Conservation (phyloP, 2,113 vertebrate species). For the Casuarius casuarius region DNA sequence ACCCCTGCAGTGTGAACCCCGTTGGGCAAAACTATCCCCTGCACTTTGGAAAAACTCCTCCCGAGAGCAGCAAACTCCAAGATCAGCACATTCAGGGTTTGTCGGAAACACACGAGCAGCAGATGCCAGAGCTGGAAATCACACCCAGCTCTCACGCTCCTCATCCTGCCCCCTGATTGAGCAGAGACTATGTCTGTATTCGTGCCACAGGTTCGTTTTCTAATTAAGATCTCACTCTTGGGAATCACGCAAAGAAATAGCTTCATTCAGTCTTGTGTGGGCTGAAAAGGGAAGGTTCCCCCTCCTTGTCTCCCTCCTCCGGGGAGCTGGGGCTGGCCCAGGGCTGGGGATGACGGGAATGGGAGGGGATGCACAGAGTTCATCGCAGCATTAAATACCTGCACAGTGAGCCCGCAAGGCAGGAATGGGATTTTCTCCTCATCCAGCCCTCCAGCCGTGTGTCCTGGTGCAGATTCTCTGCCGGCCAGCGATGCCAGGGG, state of each 20-base stretch:
- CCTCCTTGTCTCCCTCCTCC: neutral
- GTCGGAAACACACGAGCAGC: neutral
- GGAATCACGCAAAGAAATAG: neutral
- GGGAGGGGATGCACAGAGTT: neutral
- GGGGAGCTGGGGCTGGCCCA: accelerated
- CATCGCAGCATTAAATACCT: neutral
- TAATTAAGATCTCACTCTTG: neutral
- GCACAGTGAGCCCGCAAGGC: accelerated
- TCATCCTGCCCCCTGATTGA: neutral
- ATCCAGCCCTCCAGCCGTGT: neutral
- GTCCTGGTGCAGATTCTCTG: neutral
- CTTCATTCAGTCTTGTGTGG: neutral
- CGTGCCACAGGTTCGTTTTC: neutral
- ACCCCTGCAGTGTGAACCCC: accelerated
- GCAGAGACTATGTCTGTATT: accelerated
- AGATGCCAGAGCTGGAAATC: neutral
- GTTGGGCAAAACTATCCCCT: accelerated
- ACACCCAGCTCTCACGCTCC: neutral
- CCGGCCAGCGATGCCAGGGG: neutral
- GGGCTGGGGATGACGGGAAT: neutral
- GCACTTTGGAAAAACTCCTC: accelerated
- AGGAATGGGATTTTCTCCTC: neutral
- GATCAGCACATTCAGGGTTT: neutral
- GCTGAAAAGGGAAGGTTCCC: neutral
- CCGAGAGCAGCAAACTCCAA: neutral